Base-by-base conservation (phyloP, 1,140 invertebrate genomes). In the Meloidogyne exigua region DNA sequence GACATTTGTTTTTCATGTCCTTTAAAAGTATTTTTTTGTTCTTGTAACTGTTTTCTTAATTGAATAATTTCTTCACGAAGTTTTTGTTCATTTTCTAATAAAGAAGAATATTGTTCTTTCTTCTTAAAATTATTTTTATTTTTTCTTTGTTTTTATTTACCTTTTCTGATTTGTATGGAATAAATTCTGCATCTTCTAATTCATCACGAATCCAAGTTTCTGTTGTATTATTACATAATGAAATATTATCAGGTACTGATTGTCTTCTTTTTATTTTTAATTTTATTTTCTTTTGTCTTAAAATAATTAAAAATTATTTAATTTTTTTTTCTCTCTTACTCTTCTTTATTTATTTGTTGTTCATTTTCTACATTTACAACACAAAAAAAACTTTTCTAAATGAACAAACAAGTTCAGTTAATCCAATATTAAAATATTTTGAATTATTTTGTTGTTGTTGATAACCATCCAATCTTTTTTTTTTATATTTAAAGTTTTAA, bases 1-100 rank as follows among this genome's bases (percentile, higher is more conserved):
- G 49, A 44, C 80, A 81, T 80, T 73, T 81, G 81, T n/a, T 36
- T 66, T 28, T 81, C 39, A 57, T 81, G 80, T 9, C 77, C 81
- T 21, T 72, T 63, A 64, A 81, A 81, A 26, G 81, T 76, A 57
- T 36, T 79, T 13, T 75, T 83, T 36, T 81, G 80, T 62, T 81
- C 77, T 67, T 72, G 69, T 18, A 81, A 57, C 66, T 81, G 76
- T 49, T 64, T 66, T n/a, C 72, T 74, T n/a, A 81, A 63, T 36
- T 63, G 25, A 23, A 75, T 82, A 65, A 81, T 81, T 74, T 81
- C 80, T 10, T 62, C 39, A 28, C 69, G 65, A 63, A 81, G 66
- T 70, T 76, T 69, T 71, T 77, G 74, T 75, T 79, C 80, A 65
- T 15, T 49, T 44, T 70, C 28, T 21, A 68, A 25, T 42, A 69